Evolutionary conservation across 2,797 vertebrate genomes (phyloP), one percentile per base, ranked within the genome.

Genomic region (Sebastes hubbsi): DNA sequence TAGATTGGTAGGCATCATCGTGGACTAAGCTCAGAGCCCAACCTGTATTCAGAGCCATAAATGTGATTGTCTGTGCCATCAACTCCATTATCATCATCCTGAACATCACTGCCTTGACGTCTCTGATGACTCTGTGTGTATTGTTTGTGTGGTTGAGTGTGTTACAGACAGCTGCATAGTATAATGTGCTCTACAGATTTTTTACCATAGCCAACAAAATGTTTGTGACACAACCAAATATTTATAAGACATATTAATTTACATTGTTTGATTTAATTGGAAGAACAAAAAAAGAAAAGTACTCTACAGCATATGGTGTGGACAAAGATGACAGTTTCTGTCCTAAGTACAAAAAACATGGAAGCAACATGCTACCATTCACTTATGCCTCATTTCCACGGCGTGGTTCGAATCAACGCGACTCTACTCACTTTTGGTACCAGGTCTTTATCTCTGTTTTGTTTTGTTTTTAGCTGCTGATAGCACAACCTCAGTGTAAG

Each of bases 1-100:
- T 20, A 24, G 42, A 75, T 65, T 22, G 4, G n/a, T 34, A 54
- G 34, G 22, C 42, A 16, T 75, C 49, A 24, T 27, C 3, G 42
- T 12, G 25, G 16, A 46, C 38, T 46, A 34, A 66, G 36, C 61
- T 65, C 49, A 4, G 46, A 55, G 67, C 29, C 6, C 6, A 32
- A 32, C 36, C 58, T 80, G 5, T 16, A 52, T 61, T 80, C 27
- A 63, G n/a, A 81, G 65, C 72, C 69, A 72, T 80, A 49, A 81
- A 58, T 3, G 2, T 46, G 27, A 69, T 69, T 24, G 32, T 76
- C 20, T 36, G 59, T 56, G 38, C 67, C 71, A 64, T 66, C 42
- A 55, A n/a, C 49, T 11, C 49, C 49, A 54, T 22, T 54, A 54
- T 54, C 49, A n/a, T n/a, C 49, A 54, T 54, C 36, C 30, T 69